Conservation (phyloP, 2,888 invertebrate genomes). For the Papilio elwesi region DNA sequence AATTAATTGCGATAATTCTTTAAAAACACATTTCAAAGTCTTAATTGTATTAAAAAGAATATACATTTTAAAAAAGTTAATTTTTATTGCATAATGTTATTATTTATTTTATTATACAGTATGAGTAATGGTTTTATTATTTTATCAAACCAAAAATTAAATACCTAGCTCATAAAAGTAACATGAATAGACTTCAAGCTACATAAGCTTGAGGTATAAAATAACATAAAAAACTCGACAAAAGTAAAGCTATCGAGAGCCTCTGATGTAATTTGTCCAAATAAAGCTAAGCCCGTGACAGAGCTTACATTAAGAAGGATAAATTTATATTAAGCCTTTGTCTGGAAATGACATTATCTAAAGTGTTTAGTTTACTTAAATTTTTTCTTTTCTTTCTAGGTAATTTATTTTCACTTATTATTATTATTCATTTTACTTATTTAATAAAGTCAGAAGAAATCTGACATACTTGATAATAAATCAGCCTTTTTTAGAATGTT, state of each 20-base stretch:
- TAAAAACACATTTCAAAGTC: no score
- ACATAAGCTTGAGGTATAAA: slow-evolving; percentile 1
- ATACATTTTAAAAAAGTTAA: no score
- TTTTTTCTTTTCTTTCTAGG: not conserved
- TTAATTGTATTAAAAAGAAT: no score
- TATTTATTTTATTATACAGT: no score
- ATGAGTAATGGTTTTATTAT: no score
- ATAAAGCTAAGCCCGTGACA: slow-evolving; percentile 12
- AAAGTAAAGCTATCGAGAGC: slow-evolving; percentile 1
- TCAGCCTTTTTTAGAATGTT: no score
- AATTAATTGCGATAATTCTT: no score
- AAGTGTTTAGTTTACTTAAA: not conserved
- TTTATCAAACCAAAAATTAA: not conserved
- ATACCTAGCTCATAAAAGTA: not conserved
- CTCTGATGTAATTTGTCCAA: slow-evolving; percentile 12
- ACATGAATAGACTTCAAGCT: not conserved
- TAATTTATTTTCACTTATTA: no score
- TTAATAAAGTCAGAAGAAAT: no score
- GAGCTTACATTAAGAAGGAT: slow-evolving; percentile 17
- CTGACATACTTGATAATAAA: no score
- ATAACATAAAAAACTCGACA: not conserved
- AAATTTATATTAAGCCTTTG: slow-evolving; percentile 10
- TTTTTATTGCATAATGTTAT: no score
- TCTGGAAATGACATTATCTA: not conserved
- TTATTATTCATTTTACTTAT: no score